Percentiles rank a stretch among this genome's conserved stretches.
Conservation (phyloP, 2,113 vertebrate genomes). For the Gorsachius goisagi region DNA sequence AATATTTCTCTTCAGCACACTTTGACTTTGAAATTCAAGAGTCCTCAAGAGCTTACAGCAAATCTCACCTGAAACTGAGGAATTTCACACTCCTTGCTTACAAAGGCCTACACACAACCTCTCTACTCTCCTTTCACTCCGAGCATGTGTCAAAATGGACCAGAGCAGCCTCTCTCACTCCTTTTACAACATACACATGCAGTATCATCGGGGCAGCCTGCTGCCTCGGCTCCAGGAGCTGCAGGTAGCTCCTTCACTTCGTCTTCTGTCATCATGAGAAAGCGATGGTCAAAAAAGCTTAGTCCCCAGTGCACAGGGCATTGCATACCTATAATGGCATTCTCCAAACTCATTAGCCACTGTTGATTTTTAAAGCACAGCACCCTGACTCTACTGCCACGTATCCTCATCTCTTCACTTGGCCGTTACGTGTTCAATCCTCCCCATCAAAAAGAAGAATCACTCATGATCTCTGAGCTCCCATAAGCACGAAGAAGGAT, state of each 20-base stretch:
- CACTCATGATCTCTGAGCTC: background rate
- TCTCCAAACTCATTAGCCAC: background rate
- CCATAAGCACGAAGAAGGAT: background rate
- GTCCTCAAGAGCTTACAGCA: background rate
- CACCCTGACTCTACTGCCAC: background rate
- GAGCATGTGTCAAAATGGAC: background rate
- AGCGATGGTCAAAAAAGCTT: background rate
- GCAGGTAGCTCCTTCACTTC: background rate
- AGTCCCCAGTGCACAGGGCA: background rate
- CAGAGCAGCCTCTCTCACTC: background rate
- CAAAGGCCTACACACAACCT: constrained; percentile 3
- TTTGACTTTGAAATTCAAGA: constrained; percentile 30
- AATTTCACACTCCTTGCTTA: constrained; percentile 27
- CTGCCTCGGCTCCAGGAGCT: background rate
- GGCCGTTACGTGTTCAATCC: background rate
- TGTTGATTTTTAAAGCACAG: background rate
- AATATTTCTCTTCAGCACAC: constrained; percentile 5
- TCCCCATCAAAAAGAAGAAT: background rate
- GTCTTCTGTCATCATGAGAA: background rate
- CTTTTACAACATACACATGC: background rate
- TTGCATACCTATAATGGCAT: background rate
- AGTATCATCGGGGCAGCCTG: background rate
- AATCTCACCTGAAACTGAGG: constrained; percentile 37
- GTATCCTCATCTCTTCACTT: background rate
- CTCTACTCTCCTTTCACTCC: background rate